Base-by-base conservation (phyloP, 1,140 invertebrate species). In the Ceratina calcarata region DNA sequence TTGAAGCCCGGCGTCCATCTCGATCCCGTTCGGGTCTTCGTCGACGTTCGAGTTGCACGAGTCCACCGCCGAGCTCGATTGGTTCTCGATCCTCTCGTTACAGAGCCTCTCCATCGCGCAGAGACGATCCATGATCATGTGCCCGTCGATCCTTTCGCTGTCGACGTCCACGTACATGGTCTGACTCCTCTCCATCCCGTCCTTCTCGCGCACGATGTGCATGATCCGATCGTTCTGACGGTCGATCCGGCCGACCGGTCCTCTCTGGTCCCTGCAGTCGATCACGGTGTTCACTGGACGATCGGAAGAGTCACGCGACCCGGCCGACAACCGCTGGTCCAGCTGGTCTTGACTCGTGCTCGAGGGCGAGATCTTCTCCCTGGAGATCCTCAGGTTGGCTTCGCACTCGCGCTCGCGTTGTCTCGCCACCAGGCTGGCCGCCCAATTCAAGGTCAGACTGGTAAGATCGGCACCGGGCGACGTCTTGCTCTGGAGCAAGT, bases 401-500 rank as follows among this genome's bases (percentile, higher is more conserved):
- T 87, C 91, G 65, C 89, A 86, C 45, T 91, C 91, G n/a, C 90
- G 82, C 78, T 92, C 91, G 0, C 92, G 86, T 57, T 93, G 91
- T 20, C 90, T 76, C 4, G 90, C 91, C 69, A 93, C 90, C 64
- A 92, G 32, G 79, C 90, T 92, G 8, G 91, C 91, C 12, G 91
- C 90, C 91, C 91, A 91, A 72, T 92, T 93, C 27, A 93, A 87
- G 58, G 92, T 93, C 73, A 93, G 58, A 45, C 91, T 92, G 18
- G 90, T 91, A 20, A 93, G 87, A 24, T 92, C 90, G 51, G 87
- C 85, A 20, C 87, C 89, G 16, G 88, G 83, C 27, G 91, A 83
- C 22, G 87, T 86, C 82, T 92, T 93, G 79, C 93, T 94, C 80
- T 94, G 91, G 32, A 94, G 89, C 22, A 94, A 86, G 85, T 94